Base-by-base conservation (phyloP, 2,888 invertebrate species). In the Oscheius sp. region DNA sequence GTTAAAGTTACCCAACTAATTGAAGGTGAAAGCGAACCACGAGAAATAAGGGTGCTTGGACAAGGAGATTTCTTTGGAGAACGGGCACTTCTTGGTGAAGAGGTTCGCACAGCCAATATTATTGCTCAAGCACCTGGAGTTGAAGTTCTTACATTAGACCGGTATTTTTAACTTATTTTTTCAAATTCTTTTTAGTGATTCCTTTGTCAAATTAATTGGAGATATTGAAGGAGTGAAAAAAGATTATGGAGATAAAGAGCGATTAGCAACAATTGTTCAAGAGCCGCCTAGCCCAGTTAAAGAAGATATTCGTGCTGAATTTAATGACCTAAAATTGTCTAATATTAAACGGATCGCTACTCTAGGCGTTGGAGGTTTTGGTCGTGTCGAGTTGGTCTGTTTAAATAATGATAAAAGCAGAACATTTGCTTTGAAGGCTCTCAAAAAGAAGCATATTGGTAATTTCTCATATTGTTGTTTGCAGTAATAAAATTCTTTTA, bases 341-440 rank as follows among this genome's bases (percentile, higher is more conserved):
- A 92, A 95, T 82, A 88, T 96, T 77, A 92, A 92, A 81, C 90
- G 91, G 70, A 89, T 93, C 20, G 92, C 92, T 24, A 94, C 94
- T 0, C 89, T 95, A 76, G 95, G 95, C 0, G 92, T 94, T 14
- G 95, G 95, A 4, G 95, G 94, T 1, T 94, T 94, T 85, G 94
- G 94, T 0, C 90, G 94, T 1, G 94, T 94, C 0, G 94, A 86
- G 47, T 66, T 86, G 75, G 86, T 85, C 26, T 87, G 87, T 77
- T 77, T 88, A 47, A 78, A 84, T 44, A 83, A 85, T n/a, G 88
- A 89, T 76, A 86, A 87, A 67, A 85, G 90, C 75, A 87, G 87
- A 77, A 89, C 90, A 0, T 94, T 92, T 86, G 94, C 94, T 0
- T 88, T 94, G 71, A 94, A 94, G 88, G 93, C 93, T 83, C 90